Evolutionary conservation across 2,797 vertebrate species (phyloP).

Genomic region (Sebastes diaconus): DNA sequence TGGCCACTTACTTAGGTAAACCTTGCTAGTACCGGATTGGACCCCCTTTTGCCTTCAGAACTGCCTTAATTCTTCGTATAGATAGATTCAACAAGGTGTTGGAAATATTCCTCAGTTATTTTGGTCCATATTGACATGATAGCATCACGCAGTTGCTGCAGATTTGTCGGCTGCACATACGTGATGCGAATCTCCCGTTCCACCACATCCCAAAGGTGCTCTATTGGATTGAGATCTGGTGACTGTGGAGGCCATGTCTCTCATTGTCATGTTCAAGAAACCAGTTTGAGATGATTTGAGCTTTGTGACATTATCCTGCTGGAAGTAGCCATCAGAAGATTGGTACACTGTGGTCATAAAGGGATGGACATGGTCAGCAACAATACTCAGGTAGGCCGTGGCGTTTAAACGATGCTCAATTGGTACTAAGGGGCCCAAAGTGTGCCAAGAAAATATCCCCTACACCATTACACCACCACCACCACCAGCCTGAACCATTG

Average conservation of each 20-base stretch:
- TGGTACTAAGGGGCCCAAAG: not conserved
- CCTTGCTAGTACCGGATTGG: not conserved
- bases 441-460: no score
- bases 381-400: not conserved
- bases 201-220: conserved; percentile 30
- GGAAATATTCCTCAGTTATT: conserved; percentile 11
- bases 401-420: not conserved
- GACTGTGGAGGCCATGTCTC: no score
- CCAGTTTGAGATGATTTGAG: not conserved
- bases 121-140: conserved; percentile 13
- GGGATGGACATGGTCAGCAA: not conserved
- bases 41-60: not conserved
- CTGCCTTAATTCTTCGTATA: not conserved
- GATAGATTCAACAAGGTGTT: not conserved
- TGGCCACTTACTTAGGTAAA: no score
- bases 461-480: no score
- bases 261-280: not conserved
- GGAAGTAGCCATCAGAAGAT: conserved; percentile 59
- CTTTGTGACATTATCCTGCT: conserved; percentile 46
- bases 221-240: conserved; percentile 10
- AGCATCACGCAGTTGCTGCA: conserved; percentile 25
- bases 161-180: conserved; percentile 58
- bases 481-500: no score
- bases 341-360: conserved; percentile 30
- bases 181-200: conserved; percentile 53